These are phyloP conservation scores for Nomada ruficornis DNA, from an alignment of 2,888 invertebrate species.

Conservation along the genomic window DNA sequence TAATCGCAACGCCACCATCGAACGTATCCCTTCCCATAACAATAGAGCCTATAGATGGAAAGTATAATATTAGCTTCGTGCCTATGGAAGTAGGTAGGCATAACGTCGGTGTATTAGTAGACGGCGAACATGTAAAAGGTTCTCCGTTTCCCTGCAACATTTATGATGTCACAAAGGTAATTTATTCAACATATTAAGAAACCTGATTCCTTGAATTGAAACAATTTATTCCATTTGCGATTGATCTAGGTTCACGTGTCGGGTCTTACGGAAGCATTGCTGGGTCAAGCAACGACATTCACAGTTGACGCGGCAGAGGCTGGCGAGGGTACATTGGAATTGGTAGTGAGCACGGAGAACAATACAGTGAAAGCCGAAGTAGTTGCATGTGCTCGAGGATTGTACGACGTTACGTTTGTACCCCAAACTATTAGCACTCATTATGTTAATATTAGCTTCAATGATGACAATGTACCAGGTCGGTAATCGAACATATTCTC, in stretches of 20 bases:
- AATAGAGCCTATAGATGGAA: constrained; percentile 87
- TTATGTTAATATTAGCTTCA: constrained; percentile 97
- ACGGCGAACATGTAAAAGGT: constrained; percentile 93
- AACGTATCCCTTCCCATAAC: constrained; percentile 92
- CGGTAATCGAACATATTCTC: constrained; percentile 3
- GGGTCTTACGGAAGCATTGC: constrained; percentile 80
- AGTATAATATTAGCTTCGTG: constrained; percentile 91
- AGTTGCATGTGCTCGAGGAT: constrained; percentile 94
- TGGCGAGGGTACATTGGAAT: constrained; percentile 96
- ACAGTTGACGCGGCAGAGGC: constrained; percentile 98
- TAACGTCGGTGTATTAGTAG: constrained; percentile 92
- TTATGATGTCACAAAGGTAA: constrained; percentile 94
- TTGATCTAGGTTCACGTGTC: constrained; percentile 79
- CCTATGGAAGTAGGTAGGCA: constrained; percentile 95
- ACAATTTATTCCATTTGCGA: background rate
- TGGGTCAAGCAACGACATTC: constrained; percentile 95
- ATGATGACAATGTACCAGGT: constrained; percentile 94
- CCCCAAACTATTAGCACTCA: constrained; percentile 96
- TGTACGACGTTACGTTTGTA: constrained; percentile 96
- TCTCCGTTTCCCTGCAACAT: constrained; percentile 98
- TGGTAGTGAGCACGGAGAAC: constrained; percentile 95
- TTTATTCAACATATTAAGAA: background rate
- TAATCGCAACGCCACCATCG: constrained; percentile 92
- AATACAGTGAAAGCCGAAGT: constrained; percentile 96
- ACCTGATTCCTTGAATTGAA: too few relatives aligned